A percentile compares a stretch with the other conserved stretches of the same genome.
These are phyloP conservation scores for Diadumene lineata DNA, from an alignment of 92 coral and sea anemone genomes.

Conservation along the genomic window DNA sequence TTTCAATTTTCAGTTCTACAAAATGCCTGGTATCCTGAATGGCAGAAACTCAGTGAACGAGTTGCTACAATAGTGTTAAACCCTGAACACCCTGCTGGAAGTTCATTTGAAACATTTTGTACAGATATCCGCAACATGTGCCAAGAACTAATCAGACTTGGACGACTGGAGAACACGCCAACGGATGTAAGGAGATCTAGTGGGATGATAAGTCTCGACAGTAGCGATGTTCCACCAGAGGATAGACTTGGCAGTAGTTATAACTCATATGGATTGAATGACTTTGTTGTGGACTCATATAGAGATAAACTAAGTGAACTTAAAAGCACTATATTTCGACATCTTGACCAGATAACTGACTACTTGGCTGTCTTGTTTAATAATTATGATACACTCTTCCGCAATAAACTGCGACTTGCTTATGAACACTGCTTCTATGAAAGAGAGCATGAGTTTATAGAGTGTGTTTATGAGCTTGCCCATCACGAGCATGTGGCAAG, in stretches of 20 bases:
- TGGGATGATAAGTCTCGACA: not conserved
- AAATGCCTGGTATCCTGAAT: conserved; percentile 86
- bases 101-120: conserved; percentile 62
- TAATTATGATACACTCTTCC: conserved; percentile 47
- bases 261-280: conserved; percentile 54
- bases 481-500: conserved; percentile 74
- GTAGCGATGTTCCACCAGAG: conserved; percentile 9
- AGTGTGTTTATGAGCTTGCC: conserved; percentile 87
- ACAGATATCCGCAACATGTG: conserved; percentile 56
- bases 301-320: conserved; percentile 47
- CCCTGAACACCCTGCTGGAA: conserved; percentile 87
- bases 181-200: not conserved
- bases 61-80: conserved; percentile 86
- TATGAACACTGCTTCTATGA: conserved; percentile 92
- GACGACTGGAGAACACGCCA: conserved; percentile 27
- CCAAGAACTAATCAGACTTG: conserved; percentile 59
- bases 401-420: conserved; percentile 81
- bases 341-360: conserved; percentile 55
- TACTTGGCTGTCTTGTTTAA: conserved; percentile 70
- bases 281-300: conserved; percentile 60
- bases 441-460: conserved; percentile 67
- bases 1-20: conserved; percentile 53
- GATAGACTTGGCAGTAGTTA: conserved; percentile 38
- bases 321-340: conserved; percentile 32
- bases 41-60: conserved; percentile 90